Conservation (phyloP, 2,888 invertebrate genomes). For the Lysandra coridon region DNA sequence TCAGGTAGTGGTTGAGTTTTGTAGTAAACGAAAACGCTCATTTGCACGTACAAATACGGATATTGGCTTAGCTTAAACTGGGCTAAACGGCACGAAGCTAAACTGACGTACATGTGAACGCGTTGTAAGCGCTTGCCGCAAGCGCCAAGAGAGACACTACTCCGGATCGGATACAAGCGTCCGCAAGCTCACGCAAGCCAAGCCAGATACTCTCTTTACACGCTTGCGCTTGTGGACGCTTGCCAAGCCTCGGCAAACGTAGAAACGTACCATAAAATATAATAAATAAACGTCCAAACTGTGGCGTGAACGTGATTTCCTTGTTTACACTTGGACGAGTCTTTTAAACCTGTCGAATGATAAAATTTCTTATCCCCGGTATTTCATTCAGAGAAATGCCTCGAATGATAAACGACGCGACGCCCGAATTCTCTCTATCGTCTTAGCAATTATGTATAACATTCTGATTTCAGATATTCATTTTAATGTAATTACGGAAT, state of each 20-base stretch:
- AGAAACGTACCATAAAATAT: not conserved
- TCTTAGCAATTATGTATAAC: constrained; percentile 10
- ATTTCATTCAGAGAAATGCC: constrained; percentile 18
- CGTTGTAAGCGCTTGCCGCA: too few relatives aligned
- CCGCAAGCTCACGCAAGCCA: too few relatives aligned
- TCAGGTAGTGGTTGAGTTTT: not conserved
- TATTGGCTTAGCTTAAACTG: not conserved
- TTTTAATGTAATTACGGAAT: not conserved
- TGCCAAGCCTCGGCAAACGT: too few relatives aligned
- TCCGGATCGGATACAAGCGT: too few relatives aligned
- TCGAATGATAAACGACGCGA: constrained; percentile 24
- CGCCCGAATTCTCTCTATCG: not conserved
- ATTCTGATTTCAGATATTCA: constrained; percentile 2
- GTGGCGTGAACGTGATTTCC: constrained; percentile 17
- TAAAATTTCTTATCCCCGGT: constrained; percentile 17
- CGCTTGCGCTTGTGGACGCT: too few relatives aligned
- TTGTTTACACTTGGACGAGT: constrained; percentile 27
- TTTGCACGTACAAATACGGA: not conserved
- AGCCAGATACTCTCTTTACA: too few relatives aligned
- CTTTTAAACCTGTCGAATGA: constrained; percentile 29
- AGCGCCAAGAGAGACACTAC: too few relatives aligned
- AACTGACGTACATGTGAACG: not conserved
- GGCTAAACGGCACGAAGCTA: not conserved
- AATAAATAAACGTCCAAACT: constrained; percentile 23
- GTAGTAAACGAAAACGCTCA: not conserved